A percentile compares a stretch with the other conserved stretches of the same genome.
These are phyloP conservation scores for Lineus longissimus DNA, from an alignment of 1,140 invertebrate species.

Conservation along the genomic window DNA sequence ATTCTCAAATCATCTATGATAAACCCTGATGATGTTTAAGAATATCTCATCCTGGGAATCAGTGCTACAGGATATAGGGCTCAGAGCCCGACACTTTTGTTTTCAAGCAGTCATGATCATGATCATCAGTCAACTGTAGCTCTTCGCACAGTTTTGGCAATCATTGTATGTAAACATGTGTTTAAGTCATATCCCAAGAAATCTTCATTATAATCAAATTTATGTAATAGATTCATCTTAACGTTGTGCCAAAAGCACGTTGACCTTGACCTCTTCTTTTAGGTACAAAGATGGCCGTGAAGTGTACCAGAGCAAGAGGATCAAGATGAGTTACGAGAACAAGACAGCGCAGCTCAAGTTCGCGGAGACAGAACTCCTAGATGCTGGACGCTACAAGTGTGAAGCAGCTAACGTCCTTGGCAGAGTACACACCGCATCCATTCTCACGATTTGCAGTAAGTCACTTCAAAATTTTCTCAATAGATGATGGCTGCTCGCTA, in stretches of 20 bases:
- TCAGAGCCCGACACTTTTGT: no score
- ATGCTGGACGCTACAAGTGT: conserved; percentile 46
- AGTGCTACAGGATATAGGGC: no score
- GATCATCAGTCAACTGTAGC: no score
- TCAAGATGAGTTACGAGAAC: conserved; percentile 48
- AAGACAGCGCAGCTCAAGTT: conserved; percentile 46
- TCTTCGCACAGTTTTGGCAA: no score
- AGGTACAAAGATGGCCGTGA: conserved; percentile 48
- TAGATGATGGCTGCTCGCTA: not conserved
- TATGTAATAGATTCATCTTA: no score
- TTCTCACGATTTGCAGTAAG: conserved; percentile 48
- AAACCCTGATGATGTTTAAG: no score
- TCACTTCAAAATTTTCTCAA: conserved; percentile 3
- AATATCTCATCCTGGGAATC: no score
- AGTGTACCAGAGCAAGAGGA: conserved; percentile 44
- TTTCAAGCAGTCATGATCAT: no score
- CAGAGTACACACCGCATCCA: conserved; percentile 45
- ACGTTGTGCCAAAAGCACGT: no score
- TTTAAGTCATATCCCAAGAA: no score
- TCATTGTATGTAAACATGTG: no score
- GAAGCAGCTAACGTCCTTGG: conserved; percentile 45
- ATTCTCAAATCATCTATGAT: not conserved
- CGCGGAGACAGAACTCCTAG: conserved; percentile 42
- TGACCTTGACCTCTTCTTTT: conserved; percentile 1
- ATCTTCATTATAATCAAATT: no score